Percentiles rank a stretch among this genome's conserved stretches.
These are phyloP conservation scores for Leuciscus waleckii DNA, from an alignment of 2,797 vertebrate species.

Conservation along the genomic window DNA sequence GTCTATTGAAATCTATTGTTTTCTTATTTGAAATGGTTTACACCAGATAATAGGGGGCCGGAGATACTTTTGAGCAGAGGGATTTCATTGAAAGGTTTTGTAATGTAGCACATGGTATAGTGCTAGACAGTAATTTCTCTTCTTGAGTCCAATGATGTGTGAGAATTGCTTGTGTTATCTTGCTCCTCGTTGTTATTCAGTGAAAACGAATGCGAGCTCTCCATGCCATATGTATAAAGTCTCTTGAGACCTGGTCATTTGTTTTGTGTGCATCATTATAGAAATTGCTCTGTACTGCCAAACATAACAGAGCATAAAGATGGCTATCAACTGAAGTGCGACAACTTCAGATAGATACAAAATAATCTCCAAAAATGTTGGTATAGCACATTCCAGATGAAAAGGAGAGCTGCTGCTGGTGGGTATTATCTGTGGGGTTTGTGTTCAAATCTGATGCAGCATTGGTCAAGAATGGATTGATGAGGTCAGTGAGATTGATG, in stretches of 20 bases:
- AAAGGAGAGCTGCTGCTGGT: neutral
- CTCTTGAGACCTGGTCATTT: neutral
- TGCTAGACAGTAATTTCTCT: neutral
- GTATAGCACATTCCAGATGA: neutral
- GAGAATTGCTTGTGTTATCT: neutral
- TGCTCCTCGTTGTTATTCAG: neutral
- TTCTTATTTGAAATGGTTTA: conserved; percentile 1
- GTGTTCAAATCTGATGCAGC: neutral
- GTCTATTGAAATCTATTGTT: conserved; percentile 72
- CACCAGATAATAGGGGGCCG: neutral
- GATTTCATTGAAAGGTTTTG: neutral
- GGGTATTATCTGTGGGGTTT: neutral
- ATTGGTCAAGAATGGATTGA: neutral
- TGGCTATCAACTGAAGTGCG: neutral
- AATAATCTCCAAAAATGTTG: neutral
- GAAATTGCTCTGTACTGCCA: neutral
- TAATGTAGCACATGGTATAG: neutral
- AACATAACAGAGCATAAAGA: neutral
- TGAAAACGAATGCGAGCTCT: neutral
- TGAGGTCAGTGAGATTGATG: conserved; percentile 1
- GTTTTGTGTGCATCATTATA: neutral
- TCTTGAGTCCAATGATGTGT: conserved; percentile 4
- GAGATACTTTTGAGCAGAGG: neutral
- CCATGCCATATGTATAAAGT: neutral
- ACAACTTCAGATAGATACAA: neutral